These are phyloP conservation scores for Proales similis DNA, from an alignment of 1,140 invertebrate species.

Conservation along the genomic window DNA sequence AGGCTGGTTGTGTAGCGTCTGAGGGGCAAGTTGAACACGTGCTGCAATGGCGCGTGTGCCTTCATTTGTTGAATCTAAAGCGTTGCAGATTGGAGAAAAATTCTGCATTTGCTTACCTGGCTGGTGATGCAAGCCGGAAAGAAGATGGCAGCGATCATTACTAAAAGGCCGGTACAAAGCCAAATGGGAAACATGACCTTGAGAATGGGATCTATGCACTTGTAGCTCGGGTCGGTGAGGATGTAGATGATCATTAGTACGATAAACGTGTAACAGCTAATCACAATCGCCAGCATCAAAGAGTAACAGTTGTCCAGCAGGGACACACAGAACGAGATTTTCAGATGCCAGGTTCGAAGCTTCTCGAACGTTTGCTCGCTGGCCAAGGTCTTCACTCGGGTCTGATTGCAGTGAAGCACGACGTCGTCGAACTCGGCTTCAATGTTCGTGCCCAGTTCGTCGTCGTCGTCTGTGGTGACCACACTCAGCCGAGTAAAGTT, in stretches of 20 bases:
- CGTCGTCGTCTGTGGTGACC: neutral
- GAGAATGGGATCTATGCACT: constrained; percentile 13
- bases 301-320: constrained; percentile 24
- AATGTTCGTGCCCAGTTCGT: neutral
- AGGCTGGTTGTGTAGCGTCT: constrained; percentile 14
- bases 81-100: too few species aligned
- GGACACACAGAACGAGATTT: neutral
- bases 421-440: too few species aligned
- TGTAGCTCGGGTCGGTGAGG: constrained; percentile 14
- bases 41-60: neutral
- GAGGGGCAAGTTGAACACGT: neutral
- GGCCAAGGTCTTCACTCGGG: too few species aligned
- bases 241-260: neutral
- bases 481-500: neutral
- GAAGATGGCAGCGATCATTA: neutral
- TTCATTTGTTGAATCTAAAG: too few species aligned
- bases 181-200: constrained; percentile 26
- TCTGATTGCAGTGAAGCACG: too few species aligned
- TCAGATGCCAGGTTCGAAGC: constrained; percentile 16
- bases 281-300: neutral
- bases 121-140: too few species aligned
- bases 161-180: neutral
- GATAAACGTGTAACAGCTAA: neutral
- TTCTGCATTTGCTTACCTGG: too few species aligned
- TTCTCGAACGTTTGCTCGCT: constrained; percentile 28